Evolutionary conservation across 2,888 invertebrate genomes (phyloP).

Genomic region (Crematogaster levior): DNA sequence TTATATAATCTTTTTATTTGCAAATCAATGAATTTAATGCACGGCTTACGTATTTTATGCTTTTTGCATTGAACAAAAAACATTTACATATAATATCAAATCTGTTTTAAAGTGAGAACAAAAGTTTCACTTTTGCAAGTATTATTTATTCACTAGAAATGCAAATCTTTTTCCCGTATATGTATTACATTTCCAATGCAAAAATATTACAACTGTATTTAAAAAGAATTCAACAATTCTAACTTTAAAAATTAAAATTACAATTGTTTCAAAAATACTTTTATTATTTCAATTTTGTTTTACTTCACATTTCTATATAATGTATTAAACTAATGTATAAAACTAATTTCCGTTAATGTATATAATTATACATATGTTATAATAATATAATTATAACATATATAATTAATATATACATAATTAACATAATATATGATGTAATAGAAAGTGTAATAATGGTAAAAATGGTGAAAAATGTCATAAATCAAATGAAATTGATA

Average conservation of each 20-base stretch:
- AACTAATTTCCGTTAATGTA: neutral
- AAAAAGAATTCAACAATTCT: neutral
- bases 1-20: neutral
- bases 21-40: neutral
- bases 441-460: neutral
- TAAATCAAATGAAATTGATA: conserved; percentile 67
- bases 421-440: neutral
- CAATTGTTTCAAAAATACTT: neutral
- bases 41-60: neutral
- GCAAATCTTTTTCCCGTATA: neutral
- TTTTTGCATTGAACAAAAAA: neutral
- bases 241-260: conserved; percentile 15
- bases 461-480: neutral
- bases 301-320: neutral
- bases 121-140: neutral
- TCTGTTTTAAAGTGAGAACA: neutral
- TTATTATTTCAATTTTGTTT: conserved; percentile 2
- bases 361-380: too few relatives aligned
- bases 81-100: neutral
- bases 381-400: too few relatives aligned
- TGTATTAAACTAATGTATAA: too few relatives aligned
- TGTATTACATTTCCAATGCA: conserved; percentile 7
- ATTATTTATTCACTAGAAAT: neutral
- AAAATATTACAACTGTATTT: neutral
- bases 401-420: too few relatives aligned